Evolutionary conservation across 2,888 invertebrate species (phyloP), one percentile per base, ranked within the genome.

Genomic region (Steinernema hermaphroditum): DNA sequence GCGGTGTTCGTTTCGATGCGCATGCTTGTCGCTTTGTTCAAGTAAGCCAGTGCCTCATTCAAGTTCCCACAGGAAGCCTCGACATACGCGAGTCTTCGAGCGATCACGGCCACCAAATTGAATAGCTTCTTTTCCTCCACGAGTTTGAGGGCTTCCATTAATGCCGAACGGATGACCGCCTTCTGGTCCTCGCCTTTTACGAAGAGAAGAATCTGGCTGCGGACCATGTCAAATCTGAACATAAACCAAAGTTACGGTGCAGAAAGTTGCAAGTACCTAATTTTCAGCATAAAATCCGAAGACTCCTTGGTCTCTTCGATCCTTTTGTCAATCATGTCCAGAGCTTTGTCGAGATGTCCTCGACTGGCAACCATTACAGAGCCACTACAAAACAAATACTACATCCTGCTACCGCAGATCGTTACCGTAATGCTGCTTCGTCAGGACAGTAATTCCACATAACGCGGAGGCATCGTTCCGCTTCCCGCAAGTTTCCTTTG

Each of bases 401-500:
- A 1, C 22, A 24, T 50, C 50, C 19, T 12, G 12, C 37, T 37
- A 37, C 37, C 37, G 37, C 24, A 50, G 2, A 22, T 50, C 50
- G 22, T 8, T 34, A 62, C 62, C 32, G 22, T 29, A 62, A 62
- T 14, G 27, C 62, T 27, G 62, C 62, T 62, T 62, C 62, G 27
- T 62, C 62, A 8, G 62, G 62, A 62, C 32, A 62, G 27, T 62
- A 29, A 19, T 62, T 62, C 16, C 62, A 16, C 62, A 62, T 62
- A 16, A 1, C n/a, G 6, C 29, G 62, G 27, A 62, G 27, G 32
- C 27, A 29, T 16, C 34, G 29, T 32, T 62, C 6, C 1, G 62
- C 62, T n/a, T 62, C 62, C 14, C 34, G 22, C 32, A 62, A 4
- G 34, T 32, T 62, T 62, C 62, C 62, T 16, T 62, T 62, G 32